Evolutionary conservation across 1,140 invertebrate genomes (phyloP).

Genomic region (Coelopa frigida): DNA sequence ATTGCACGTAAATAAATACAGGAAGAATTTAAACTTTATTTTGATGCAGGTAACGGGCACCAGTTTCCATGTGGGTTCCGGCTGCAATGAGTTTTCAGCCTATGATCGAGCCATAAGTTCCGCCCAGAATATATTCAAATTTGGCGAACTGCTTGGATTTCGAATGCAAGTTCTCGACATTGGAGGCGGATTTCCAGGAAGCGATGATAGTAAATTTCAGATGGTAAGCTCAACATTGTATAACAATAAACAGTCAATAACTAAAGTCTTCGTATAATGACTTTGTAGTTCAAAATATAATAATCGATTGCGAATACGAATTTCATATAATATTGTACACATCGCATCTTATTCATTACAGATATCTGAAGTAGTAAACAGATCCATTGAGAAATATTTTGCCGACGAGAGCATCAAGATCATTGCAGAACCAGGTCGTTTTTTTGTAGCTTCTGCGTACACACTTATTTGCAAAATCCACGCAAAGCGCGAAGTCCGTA

Average conservation of each 20-base stretch:
- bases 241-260: too few relatives aligned
- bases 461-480: slow-evolving; percentile 83
- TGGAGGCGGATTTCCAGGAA: slow-evolving; percentile 81
- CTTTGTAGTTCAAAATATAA: too few relatives aligned
- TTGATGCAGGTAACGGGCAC: slow-evolving; percentile 52
- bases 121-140: slow-evolving; percentile 61
- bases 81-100: slow-evolving; percentile 66
- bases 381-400: slow-evolving; percentile 74
- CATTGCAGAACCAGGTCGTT: slow-evolving; percentile 95
- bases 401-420: slow-evolving; percentile 67
- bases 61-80: slow-evolving; percentile 84
- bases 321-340: too few relatives aligned
- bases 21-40: background rate
- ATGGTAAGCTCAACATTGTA: slow-evolving; percentile 50
- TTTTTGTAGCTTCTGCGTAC: slow-evolving; percentile 88
- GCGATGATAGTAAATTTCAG: slow-evolving; percentile 56
- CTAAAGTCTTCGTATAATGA: too few relatives aligned
- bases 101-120: slow-evolving; percentile 65
- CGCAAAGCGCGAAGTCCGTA: slow-evolving; percentile 62
- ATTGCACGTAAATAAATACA: background rate
- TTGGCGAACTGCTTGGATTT: slow-evolving; percentile 61
- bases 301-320: too few relatives aligned
- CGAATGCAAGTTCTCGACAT: slow-evolving; percentile 69
- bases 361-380: slow-evolving; percentile 60
- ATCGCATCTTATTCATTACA: slow-evolving; percentile 30